Conservation (phyloP, 1,140 invertebrate genomes). For the Lordiphosa mommai region DNA sequence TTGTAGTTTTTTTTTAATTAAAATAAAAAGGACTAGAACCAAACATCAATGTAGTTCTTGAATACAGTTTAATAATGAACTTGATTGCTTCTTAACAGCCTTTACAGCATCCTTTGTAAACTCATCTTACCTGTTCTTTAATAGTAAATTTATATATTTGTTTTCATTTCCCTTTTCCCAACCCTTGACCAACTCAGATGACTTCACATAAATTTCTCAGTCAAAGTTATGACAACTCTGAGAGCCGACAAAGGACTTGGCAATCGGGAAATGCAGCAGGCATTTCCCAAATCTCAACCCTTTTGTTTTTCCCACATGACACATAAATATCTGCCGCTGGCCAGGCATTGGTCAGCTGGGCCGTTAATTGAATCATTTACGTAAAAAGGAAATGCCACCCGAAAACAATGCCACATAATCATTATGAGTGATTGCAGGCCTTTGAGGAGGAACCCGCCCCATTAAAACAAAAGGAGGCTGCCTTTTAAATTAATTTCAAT, state of each 20-base stretch:
- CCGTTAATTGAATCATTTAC: constrained; percentile 53
- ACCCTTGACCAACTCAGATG: constrained; percentile 10
- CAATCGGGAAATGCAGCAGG: constrained; percentile 16
- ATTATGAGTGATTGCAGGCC: constrained; percentile 50
- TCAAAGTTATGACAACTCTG: constrained; percentile 25
- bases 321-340: constrained; percentile 29
- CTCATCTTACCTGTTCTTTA: too few species aligned
- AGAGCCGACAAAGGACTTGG: constrained; percentile 18
- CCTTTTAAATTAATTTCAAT: constrained; percentile 30
- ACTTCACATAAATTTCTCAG: constrained; percentile 7
- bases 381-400: constrained; percentile 9
- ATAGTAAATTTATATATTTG: too few species aligned
- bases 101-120: too few species aligned
- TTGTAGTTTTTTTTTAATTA: too few species aligned
- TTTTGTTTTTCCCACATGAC: constrained; percentile 48
- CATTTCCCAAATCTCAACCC: constrained; percentile 11
- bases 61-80: too few species aligned
- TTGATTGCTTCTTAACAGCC: too few species aligned
- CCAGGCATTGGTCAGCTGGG: constrained; percentile 21
- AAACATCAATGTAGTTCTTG: too few species aligned
- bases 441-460: background rate
- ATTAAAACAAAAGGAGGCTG: constrained; percentile 24
- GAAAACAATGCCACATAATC: constrained; percentile 55
- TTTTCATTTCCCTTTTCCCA: too few species aligned
- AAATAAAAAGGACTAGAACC: too few species aligned